Base-by-base conservation (phyloP, 1,140 invertebrate genomes). In the Sweltsa coloradensis region DNA sequence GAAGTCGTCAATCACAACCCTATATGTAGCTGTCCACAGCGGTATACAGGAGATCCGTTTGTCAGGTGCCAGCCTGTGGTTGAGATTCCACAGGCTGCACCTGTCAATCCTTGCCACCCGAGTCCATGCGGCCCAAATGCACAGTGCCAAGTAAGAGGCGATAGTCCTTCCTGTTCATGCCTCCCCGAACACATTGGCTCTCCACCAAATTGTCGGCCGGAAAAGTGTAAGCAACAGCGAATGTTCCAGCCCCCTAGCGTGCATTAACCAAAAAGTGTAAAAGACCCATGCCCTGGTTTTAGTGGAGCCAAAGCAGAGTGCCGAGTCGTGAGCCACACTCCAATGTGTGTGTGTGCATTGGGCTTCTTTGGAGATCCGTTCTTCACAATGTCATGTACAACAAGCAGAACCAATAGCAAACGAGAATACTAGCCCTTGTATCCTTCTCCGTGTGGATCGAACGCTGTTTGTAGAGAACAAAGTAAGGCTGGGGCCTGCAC, bases 31-130 rank as follows among this genome's bases (percentile, higher is more conserved):
- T 78, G 75, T 54, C 63, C 58, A 41, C 43, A 60, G 24, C 60
- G 61, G 50, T 68, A 60, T 47, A 73, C 69, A 36, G 74, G 77
- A 26, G 71, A 79, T 61, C 76, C 77, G 13, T 74, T 75, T 49
- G 61, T 64, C 41, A 57, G 61, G 52, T 77, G 77, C 53, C 60
- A 55, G 27, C 62, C 62, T 22, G 64, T 69, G 46, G 66, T 54
- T 52, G 47, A 60, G 60, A 43, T 51, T 18, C 7, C 27, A n/a
- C 27, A 7, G 13, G 13, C 49, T 51, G 55, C 53, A 46, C 54
- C 49, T 9, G 51, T 34, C 52, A 73, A 80, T 45, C 69, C 65
- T 5, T 76, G 74, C 54, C 54, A 58, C 34, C 71, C 70, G n/a
- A 66, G 67, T 16, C 72, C 74, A 3, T 76, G 73, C 53, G 72